Evolutionary conservation across 2,797 vertebrate genomes (phyloP).

Genomic region (Bradypodion pumilum): DNA sequence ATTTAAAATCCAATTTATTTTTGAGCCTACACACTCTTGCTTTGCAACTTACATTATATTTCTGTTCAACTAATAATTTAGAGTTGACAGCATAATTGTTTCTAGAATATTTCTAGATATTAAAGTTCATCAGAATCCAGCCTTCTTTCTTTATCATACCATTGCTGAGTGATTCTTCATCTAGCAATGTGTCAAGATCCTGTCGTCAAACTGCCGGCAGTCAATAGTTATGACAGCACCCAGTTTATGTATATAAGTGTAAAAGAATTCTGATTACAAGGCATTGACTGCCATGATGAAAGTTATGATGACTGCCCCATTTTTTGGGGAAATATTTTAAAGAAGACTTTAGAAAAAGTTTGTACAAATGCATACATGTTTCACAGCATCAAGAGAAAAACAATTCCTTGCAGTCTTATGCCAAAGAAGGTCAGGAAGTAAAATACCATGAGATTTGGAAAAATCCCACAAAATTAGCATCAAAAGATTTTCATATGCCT

Average conservation of each 20-base stretch:
- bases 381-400: too few species aligned
- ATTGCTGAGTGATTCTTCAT: not conserved
- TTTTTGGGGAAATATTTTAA: too few species aligned
- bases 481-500: too few species aligned
- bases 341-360: too few species aligned
- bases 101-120: conserved; percentile 29
- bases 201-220: not conserved
- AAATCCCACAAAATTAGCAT: too few species aligned
- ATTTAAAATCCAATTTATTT: conserved; percentile 66
- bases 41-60: conserved; percentile 50
- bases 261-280: not conserved
- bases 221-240: not conserved
- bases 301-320: not conserved
- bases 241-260: not conserved
- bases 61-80: conserved; percentile 26
- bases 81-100: conserved; percentile 38
- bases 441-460: too few species aligned
- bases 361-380: too few species aligned
- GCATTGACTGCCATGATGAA: too few species aligned
- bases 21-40: conserved; percentile 54
- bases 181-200: not conserved
- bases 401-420: too few species aligned
- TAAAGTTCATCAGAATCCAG: conserved; percentile 26
- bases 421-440: too few species aligned
- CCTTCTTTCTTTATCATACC: not conserved